Base-by-base conservation (phyloP, 2,797 vertebrate species). In the Moxostoma hubbsi region DNA sequence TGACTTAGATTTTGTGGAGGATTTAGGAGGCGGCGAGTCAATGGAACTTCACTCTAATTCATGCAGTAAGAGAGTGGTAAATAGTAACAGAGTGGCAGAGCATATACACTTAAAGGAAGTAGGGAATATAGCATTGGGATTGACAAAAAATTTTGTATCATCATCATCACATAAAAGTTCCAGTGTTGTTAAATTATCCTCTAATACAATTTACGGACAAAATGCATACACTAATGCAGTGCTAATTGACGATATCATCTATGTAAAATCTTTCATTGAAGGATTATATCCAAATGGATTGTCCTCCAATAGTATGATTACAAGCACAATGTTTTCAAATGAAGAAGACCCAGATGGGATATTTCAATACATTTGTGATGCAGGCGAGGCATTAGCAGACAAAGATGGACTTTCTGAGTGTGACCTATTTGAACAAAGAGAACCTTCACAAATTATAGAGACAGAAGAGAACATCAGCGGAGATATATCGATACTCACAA, bases 41-140 rank as follows among this genome's bases (percentile, higher is more conserved):
- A 73, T 91, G 81, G 90, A 89, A 68, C 87, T 89, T 82, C 78
- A 92, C 45, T 93, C 91, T 61, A 88, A 89, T 58, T 89, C 88
- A 55, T 89, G 87, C 77, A 68, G 83, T 15, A 89, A 92, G 11
- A 83, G 83, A 75, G 84, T 87, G 10, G 73, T 86, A 11, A 46
- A 78, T 13, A 4, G 77, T 50, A 65, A 57, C 74, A 51, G 50
- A 49, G 67, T 84, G 45, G 47, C 68, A 57, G 53, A 70, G 76
- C 64, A 73, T 24, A 24, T 72, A 12, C 71, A 66, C 53, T 81
- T 75, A 12, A 77, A 85, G 12, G 77, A 89, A 49, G 75, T 82
- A 62, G 76, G 83, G 64, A 71, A 80, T 43, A 79, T 67, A 75
- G 62, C 58, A 63, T 79, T 79, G 57, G 75, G 70, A 51, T 67